Percentiles rank a stretch among this genome's conserved stretches.
Evolutionary conservation across 1,140 invertebrate species (phyloP).

Genomic region (Oncopeltus fasciatus): DNA sequence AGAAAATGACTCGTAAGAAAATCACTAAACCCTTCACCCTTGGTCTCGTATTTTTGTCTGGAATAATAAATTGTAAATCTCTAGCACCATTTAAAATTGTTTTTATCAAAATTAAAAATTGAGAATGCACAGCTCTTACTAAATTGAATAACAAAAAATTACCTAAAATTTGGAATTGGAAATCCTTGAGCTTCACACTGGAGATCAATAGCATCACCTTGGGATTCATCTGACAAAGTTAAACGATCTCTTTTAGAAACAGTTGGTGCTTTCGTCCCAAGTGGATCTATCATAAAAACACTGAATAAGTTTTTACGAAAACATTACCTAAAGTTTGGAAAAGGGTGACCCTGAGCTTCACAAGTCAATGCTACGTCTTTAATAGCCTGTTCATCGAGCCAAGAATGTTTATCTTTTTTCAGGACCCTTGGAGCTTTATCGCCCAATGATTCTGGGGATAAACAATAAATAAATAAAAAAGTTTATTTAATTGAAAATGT

Average conservation of each 20-base stretch:
- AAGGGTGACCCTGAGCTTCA: conserved; percentile 51
- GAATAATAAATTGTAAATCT: no score
- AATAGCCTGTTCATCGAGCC: conserved; percentile 19
- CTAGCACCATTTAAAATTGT: no score
- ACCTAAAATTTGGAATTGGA: conserved; percentile 46
- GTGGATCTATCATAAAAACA: conserved; percentile 32
- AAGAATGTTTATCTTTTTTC: conserved; percentile 19
- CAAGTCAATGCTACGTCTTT: conserved; percentile 42
- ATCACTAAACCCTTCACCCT: no score
- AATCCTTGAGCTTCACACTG: conserved; percentile 49
- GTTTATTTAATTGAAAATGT: no score
- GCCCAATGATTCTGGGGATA: conserved; percentile 26
- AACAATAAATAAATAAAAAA: no score
- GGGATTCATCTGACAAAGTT: conserved; percentile 31
- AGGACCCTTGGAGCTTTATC: conserved; percentile 36
- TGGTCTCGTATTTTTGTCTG: no score
- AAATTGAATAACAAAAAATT: no score
- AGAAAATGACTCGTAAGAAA: no score
- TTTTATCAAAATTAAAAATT: no score
- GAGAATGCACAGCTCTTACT: no score
- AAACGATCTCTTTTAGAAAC: conserved; percentile 34
- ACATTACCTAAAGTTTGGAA: conserved; percentile 43
- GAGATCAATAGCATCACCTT: conserved; percentile 34
- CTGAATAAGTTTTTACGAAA: background rate
- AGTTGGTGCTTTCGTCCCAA: conserved; percentile 37